phyloP scores from a whole-genome alignment of 1,140 invertebrate species.

The Drosophila micromelanica region DNA sequence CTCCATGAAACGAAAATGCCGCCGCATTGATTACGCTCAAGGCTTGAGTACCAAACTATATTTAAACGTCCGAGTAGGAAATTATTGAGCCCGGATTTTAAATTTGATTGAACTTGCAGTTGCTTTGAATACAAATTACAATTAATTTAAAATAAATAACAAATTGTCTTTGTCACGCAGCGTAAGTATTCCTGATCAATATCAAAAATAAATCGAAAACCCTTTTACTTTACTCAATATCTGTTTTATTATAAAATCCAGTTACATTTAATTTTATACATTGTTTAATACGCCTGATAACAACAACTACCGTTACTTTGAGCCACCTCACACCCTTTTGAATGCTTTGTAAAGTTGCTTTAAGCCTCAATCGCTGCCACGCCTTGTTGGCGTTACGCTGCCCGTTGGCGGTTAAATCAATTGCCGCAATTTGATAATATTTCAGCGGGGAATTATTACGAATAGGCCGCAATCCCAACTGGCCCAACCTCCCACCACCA shows the following conservation, averaged over 20 bases:
- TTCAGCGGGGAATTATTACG: constrained; percentile 80
- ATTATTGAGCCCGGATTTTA: not conserved
- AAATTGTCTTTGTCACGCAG: too few species aligned
- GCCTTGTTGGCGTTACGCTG: constrained; percentile 44
- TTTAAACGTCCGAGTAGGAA: constrained; percentile 1
- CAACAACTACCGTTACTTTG: too few species aligned
- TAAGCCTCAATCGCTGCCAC: constrained; percentile 17
- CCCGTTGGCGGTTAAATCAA: constrained; percentile 77
- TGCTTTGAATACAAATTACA: constrained; percentile 2
- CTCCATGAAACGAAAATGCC: constrained; percentile 2
- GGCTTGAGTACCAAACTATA: constrained; percentile 6
- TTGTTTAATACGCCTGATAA: too few species aligned
- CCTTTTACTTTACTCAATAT: too few species aligned
- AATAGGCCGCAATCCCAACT: constrained; percentile 35
- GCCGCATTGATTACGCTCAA: constrained; percentile 26
- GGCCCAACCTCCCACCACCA: not conserved
- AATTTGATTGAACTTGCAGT: not conserved
- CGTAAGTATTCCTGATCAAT: too few species aligned
- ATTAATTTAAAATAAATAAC: too few species aligned
- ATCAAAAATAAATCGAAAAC: too few species aligned
- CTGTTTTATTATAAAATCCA: too few species aligned
- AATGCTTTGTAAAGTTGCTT: not conserved
- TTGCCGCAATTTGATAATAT: constrained; percentile 81
- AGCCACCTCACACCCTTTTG: too few species aligned
- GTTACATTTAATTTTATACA: too few species aligned